These are phyloP conservation scores for Drosophila tani DNA, from an alignment of 1,140 invertebrate species.

Conservation along the genomic window DNA sequence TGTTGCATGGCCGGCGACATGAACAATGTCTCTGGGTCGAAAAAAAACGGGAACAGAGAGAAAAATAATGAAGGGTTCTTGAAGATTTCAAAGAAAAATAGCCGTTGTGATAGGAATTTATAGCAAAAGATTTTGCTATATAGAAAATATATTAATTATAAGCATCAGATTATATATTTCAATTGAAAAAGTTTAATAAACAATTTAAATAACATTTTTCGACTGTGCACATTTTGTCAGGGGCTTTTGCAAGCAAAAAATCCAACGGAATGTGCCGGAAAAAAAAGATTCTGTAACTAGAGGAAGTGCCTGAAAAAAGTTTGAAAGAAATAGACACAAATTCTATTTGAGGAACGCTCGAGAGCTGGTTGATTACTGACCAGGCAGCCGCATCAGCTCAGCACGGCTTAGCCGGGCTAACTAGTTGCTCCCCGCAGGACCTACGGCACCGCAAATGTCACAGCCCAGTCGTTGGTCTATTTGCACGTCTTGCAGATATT, in stretches of 20 bases:
- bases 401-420: slow-evolving; percentile 18
- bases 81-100: not conserved
- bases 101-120: not conserved
- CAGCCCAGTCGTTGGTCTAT: slow-evolving; percentile 46
- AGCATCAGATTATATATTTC: too few relatives aligned
- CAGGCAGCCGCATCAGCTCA: slow-evolving; percentile 20
- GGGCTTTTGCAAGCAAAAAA: not conserved
- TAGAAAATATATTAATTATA: too few relatives aligned
- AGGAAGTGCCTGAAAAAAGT: slow-evolving; percentile 6
- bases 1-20: slow-evolving; percentile 57
- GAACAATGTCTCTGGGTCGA: slow-evolving; percentile 25
- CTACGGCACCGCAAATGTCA: slow-evolving; percentile 52
- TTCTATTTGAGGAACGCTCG: slow-evolving; percentile 9
- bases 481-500: slow-evolving; percentile 74
- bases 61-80: not conserved
- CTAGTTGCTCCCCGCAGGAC: slow-evolving; percentile 6
- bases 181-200: too few relatives aligned
- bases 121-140: rapidly evolving
- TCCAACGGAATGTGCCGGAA: not conserved
- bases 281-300: not conserved
- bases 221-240: slow-evolving; percentile 1
- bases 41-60: slow-evolving; percentile 13
- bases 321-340: slow-evolving; percentile 5
- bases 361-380: slow-evolving; percentile 34
- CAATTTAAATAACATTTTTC: not conserved